phyloP scores from a whole-genome alignment of 1,140 invertebrate genomes.

The Littorina saxatilis region DNA sequence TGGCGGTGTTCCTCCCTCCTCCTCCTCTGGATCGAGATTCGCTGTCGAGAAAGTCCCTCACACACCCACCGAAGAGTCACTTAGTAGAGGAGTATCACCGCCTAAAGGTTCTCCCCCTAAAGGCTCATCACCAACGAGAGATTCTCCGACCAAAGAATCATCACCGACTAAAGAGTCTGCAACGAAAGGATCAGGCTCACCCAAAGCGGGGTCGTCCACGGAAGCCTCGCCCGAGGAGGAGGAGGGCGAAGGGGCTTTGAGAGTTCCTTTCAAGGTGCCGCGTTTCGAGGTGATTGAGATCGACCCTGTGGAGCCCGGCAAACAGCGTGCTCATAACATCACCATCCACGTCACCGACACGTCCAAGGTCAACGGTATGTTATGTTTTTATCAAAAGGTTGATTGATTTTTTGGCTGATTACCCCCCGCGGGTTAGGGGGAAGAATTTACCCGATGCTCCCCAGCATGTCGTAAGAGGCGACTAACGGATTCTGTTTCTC shows the following conservation, averaged over 20 bases:
- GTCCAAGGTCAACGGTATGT: conserved; percentile 32
- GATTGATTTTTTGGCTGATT: no score
- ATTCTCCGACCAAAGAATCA: no score
- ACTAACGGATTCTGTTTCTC: no score
- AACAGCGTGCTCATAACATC: not conserved
- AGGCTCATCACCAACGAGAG: no score
- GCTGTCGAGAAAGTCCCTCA: conserved; percentile 15
- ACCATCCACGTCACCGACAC: conserved; percentile 34
- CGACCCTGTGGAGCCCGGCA: not conserved
- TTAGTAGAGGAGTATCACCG: no score
- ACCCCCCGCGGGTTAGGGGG: no score
- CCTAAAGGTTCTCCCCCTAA: no score
- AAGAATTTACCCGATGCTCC: no score
- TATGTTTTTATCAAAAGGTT: no score
- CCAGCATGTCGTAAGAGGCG: no score
- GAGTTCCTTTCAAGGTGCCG: not conserved
- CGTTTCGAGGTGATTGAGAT: conserved; percentile 29
- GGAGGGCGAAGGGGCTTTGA: not conserved
- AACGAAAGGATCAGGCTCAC: not conserved
- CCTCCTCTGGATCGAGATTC: not conserved
- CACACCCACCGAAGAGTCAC: no score
- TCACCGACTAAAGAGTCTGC: not conserved
- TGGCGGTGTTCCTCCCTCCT: not conserved
- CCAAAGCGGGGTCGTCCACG: not conserved
- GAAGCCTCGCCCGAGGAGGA: not conserved